A percentile compares a stretch with the other conserved stretches of the same genome.
Conservation (phyloP, 2,888 invertebrate genomes). For the Oligia fasciuncula region DNA sequence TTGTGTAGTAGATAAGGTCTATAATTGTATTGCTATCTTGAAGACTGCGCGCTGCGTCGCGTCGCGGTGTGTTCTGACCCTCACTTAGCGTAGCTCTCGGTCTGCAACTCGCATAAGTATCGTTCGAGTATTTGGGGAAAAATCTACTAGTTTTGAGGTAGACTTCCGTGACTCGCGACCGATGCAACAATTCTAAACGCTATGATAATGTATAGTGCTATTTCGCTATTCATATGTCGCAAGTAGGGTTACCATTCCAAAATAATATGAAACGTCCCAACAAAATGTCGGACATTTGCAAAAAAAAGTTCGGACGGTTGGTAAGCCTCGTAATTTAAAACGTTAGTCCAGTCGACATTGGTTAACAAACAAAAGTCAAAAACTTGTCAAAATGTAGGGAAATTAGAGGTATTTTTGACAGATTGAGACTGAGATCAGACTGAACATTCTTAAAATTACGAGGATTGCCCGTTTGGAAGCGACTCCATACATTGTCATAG, state of each 20-base stretch:
- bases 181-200: background rate
- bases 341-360: too few relatives aligned
- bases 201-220: slow-evolving; percentile 10
- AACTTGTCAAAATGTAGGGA: too few relatives aligned
- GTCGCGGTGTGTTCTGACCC: too few relatives aligned
- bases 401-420: too few relatives aligned
- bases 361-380: too few relatives aligned
- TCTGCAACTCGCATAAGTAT: background rate
- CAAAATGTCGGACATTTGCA: background rate
- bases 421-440: too few relatives aligned
- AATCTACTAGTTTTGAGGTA: background rate
- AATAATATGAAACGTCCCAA: background rate
- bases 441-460: too few relatives aligned
- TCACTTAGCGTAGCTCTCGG: too few relatives aligned
- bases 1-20: too few relatives aligned
- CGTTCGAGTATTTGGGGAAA: slow-evolving; percentile 5
- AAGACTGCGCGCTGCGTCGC: too few relatives aligned
- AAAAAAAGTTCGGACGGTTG: background rate
- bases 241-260: background rate
- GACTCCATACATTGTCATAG: slow-evolving; percentile 10
- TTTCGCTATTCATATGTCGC: background rate
- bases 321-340: too few relatives aligned
- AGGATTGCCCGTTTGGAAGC: background rate
- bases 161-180: slow-evolving; percentile 2
- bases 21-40: too few relatives aligned